phyloP scores from a whole-genome alignment of 2,888 invertebrate genomes.

The Andricus curvator region DNA sequence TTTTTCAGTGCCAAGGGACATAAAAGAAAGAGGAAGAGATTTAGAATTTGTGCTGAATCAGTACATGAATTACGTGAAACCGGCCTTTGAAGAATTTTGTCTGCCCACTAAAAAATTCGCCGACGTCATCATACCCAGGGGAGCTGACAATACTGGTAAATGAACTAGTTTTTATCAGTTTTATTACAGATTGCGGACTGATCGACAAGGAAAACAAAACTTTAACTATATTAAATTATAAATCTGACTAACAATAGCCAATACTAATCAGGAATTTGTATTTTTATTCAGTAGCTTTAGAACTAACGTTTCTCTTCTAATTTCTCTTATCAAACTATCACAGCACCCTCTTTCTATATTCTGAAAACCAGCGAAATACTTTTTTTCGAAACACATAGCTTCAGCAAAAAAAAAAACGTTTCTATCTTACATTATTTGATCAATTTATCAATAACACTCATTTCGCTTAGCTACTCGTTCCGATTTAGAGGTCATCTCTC shows the following conservation, averaged over 20 bases:
- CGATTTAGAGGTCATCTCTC: background rate
- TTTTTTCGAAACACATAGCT: background rate
- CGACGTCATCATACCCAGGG: conserved; percentile 99
- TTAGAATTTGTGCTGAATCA: conserved; percentile 96
- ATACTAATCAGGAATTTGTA: background rate
- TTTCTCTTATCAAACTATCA: background rate
- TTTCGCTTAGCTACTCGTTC: background rate
- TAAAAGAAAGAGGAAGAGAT: conserved; percentile 95
- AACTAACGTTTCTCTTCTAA: background rate
- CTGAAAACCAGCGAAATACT: background rate
- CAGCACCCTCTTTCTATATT: background rate
- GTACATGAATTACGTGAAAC: conserved; percentile 98
- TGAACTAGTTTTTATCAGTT: conserved; percentile 43
- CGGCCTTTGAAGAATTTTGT: conserved; percentile 99
- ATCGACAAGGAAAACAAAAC: background rate
- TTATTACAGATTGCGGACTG: background rate
- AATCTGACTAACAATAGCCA: background rate
- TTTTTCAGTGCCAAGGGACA: conserved; percentile 93
- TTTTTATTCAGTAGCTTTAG: background rate
- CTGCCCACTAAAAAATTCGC: conserved; percentile 99
- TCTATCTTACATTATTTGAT: background rate
- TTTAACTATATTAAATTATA: background rate
- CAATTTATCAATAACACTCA: background rate
- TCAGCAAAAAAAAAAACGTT: background rate
- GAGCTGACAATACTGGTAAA: conserved; percentile 97